phyloP scores from a whole-genome alignment of 2,797 vertebrate species.

The Benthosema pterotum region DNA sequence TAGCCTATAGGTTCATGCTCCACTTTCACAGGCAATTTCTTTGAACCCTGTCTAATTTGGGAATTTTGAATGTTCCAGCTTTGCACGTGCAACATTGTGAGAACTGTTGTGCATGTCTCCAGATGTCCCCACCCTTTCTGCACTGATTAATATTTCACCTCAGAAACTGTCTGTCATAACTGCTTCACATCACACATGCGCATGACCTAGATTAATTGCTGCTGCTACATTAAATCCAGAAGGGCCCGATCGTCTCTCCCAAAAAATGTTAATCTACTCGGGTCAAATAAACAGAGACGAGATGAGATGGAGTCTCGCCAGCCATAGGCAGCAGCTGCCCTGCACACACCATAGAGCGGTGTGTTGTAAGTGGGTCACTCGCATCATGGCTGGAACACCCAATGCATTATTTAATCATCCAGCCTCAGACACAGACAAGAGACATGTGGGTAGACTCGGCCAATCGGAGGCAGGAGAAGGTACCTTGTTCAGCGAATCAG shows the following conservation, averaged over 20 bases:
- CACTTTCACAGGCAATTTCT: too few species aligned
- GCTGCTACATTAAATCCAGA: conserved; percentile 25
- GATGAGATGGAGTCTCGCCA: neutral
- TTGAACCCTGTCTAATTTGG: too few species aligned
- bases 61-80: neutral
- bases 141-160: conserved; percentile 75
- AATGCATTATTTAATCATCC: conserved; percentile 61
- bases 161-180: conserved; percentile 67
- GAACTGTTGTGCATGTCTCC: conserved; percentile 55
- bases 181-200: conserved; percentile 59
- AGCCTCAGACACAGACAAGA: conserved; percentile 33
- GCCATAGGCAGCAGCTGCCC: conserved; percentile 12
- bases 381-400: conserved; percentile 47
- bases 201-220: conserved; percentile 68
- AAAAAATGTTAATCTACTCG: conserved; percentile 37
- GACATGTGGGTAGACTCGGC: conserved; percentile 6
- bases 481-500: conserved; percentile 21
- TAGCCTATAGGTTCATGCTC: neutral
- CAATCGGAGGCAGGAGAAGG: conserved; percentile 18
- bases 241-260: conserved; percentile 21
- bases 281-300: neutral
- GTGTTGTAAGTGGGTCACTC: conserved; percentile 30
- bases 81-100: conserved; percentile 33
- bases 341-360: conserved; percentile 19
- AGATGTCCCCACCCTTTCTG: conserved; percentile 57